Conservation (phyloP, 2,888 invertebrate species). For the Noctua pronuba region DNA sequence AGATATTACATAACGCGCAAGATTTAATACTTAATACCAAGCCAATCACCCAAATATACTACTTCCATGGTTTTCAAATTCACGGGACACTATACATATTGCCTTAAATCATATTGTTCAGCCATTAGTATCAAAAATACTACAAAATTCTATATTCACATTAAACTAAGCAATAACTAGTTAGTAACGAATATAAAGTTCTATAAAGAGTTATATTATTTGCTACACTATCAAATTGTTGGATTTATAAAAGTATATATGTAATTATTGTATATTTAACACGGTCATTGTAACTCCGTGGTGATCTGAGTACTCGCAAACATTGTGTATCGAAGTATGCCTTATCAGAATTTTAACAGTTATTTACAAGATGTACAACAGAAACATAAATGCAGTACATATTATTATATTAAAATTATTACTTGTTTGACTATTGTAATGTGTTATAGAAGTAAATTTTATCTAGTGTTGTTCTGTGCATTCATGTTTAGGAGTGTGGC, state of each 20-base stretch:
- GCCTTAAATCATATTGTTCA: slow-evolving; percentile 19
- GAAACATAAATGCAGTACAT: slow-evolving; percentile 54
- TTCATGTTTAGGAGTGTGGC: slow-evolving; percentile 49
- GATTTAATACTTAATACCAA: slow-evolving; percentile 3
- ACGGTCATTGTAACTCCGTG: slow-evolving; percentile 9
- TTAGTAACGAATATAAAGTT: slow-evolving; percentile 33
- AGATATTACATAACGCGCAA: slow-evolving; percentile 12
- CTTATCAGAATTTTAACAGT: slow-evolving; percentile 51
- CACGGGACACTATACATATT: not conserved
- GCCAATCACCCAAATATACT: not conserved
- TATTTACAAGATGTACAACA: slow-evolving; percentile 62
- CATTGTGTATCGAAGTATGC: slow-evolving; percentile 49
- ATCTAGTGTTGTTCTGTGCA: slow-evolving; percentile 49
- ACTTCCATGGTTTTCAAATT: slow-evolving; percentile 4
- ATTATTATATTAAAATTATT: slow-evolving; percentile 55
- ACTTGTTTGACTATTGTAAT: slow-evolving; percentile 57
- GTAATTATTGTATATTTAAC: slow-evolving; percentile 22
- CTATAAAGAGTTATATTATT: slow-evolving; percentile 26
- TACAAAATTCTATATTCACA: slow-evolving; percentile 20
- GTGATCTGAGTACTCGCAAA: slow-evolving; percentile 42
- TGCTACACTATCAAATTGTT: slow-evolving; percentile 43
- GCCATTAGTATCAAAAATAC: not conserved
- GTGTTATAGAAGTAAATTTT: slow-evolving; percentile 62
- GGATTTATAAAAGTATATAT: slow-evolving; percentile 24
- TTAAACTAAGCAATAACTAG: slow-evolving; percentile 58